A percentile compares a stretch with the other conserved stretches of the same genome.
Evolutionary conservation across 2,797 vertebrate species (phyloP).

Genomic region (Lagorchestes hirsutus): DNA sequence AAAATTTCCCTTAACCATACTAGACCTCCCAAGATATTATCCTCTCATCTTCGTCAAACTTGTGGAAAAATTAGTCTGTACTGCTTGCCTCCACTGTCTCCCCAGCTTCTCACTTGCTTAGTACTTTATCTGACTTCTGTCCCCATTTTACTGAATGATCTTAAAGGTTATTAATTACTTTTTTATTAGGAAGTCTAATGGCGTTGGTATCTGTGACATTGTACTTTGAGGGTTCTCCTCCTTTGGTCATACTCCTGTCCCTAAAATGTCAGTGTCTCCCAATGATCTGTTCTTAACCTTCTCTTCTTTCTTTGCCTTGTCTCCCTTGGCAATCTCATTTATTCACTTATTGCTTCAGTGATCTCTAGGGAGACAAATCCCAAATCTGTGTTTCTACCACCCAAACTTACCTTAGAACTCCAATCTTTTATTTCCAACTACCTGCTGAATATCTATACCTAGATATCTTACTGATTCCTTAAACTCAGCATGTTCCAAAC

Average conservation of each 20-base stretch:
- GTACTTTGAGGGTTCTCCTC: not conserved
- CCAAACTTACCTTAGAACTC: not conserved
- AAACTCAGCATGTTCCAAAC: constrained; percentile 36
- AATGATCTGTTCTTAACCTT: not conserved
- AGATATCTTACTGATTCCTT: not conserved
- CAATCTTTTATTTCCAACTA: not conserved
- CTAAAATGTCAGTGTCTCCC: not conserved
- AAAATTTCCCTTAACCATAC: not conserved
- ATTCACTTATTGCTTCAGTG: not conserved
- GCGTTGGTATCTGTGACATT: not conserved
- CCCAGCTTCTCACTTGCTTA: not conserved
- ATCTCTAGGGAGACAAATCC: not conserved
- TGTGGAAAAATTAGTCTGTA: not conserved
- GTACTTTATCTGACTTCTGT: not conserved
- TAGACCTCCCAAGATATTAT: not conserved
- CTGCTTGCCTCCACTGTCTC: not conserved
- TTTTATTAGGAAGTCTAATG: not conserved
- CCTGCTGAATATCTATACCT: not conserved
- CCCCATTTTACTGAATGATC: not conserved
- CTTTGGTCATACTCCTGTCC: not conserved
- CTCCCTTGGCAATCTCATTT: not conserved
- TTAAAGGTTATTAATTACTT: not conserved
- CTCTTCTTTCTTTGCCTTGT: not conserved
- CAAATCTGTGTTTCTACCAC: not conserved
- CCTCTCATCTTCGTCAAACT: not conserved